Base-by-base conservation (phyloP, 1,140 invertebrate species). In the Manduca sexta region DNA sequence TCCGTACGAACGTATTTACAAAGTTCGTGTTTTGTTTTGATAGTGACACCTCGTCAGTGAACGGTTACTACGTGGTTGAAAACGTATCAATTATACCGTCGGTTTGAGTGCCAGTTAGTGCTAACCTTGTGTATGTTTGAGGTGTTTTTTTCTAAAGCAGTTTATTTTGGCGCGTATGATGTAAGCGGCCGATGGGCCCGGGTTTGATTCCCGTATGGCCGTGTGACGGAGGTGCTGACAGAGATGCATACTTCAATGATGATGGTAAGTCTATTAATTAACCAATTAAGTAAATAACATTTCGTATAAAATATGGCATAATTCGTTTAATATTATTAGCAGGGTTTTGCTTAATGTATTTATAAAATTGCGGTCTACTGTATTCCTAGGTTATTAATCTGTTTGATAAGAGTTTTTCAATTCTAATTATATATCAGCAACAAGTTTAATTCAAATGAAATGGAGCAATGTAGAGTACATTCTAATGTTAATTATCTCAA, bases 191-290 rank as follows among this genome's bases (percentile, higher is more conserved):
- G 54, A 49, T 55, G 52, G 67, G 71, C 60, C 70, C 55, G 72
- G 76, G 74, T 76, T 75, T 44, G 67, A 64, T 41, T 77, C 76
- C 73, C 67, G 69, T 65, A 54, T 56, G 18, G 55, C 53, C 72
- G 57, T 55, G 56, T 56, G 53, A 42, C 33, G 34, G 51, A 51
- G 58, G 52, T 54, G 49, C 41, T 77, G 65, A 74, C 17, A 38
- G 52, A 35, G 42, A 84, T 82, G 78, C 78, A 84, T 52, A 82
- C 80, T 67, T 82, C 80, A 59, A 81, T 83, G 66, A 84, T 82
- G 78, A 82, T 84, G 80, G 80, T 82, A 50, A 79, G 78, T 72
- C 10, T 53, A 48, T 46, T 47, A 14, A 35, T 14, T 26, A 26
- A 2, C 8, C 8, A 26, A n/a, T n/a, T n/a, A n/a, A n/a, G n/a